Conservation (phyloP, 2,113 vertebrate genomes). For the Macrotus californicus region DNA sequence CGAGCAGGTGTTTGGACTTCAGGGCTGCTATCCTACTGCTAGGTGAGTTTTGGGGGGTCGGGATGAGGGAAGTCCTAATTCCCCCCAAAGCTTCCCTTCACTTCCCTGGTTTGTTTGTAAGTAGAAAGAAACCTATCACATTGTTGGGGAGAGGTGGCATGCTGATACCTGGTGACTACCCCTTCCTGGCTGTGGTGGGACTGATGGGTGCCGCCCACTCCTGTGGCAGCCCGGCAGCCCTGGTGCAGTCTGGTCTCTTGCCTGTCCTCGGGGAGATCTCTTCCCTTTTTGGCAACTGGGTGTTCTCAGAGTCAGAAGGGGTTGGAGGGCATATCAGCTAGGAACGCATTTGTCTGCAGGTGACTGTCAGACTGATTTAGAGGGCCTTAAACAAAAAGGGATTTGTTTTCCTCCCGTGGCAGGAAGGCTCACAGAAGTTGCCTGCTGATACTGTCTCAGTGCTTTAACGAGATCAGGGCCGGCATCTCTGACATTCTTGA, state of each 20-base stretch:
- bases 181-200: not conserved
- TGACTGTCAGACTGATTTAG: not conserved
- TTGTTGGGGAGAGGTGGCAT: not conserved
- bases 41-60: not conserved
- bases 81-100: not conserved
- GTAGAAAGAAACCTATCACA: not conserved
- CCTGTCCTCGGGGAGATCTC: not conserved
- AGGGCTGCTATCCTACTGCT: not conserved
- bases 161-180: not conserved
- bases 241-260: not conserved
- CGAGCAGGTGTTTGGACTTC: not conserved
- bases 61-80: not conserved
- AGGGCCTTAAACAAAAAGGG: not conserved
- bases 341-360: not conserved
- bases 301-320: not conserved
- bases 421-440: not conserved
- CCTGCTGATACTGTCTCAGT: not conserved
- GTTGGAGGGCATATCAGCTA: not conserved
- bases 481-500: not conserved
- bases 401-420: not conserved
- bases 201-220: not conserved
- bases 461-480: not conserved
- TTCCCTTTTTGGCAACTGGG: not conserved
- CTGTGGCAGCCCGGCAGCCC: not conserved
- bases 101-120: not conserved